Base-by-base conservation (phyloP, 2,888 invertebrate genomes). In the Hylaea fasciaria region DNA sequence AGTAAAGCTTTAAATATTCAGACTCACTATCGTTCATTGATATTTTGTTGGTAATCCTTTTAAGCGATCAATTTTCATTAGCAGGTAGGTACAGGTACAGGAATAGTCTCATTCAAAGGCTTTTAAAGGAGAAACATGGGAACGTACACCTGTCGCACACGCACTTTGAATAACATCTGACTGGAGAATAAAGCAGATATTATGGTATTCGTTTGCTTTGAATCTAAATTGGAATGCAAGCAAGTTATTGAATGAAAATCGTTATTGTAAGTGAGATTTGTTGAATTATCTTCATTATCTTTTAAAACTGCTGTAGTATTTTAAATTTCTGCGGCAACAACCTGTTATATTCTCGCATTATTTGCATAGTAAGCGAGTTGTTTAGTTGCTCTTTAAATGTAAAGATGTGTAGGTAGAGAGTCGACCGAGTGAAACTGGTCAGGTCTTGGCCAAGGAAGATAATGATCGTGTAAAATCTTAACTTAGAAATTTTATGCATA, bases 321-420 rank as follows among this genome's bases (percentile, higher is more conserved):
- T 17, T 22, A 53, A 52, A 49, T 49, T 72, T 76, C 69, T 71
- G 71, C 70, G 71, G 67, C 65, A 66, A 71, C 70, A 75, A 74
- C 75, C 75, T 72, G 77, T 65, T 66, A 60, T 62, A 64, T 60
- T 61, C 59, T 47, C 45, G 73, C 69, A 81, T 80, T 82, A 84
- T 84, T 86, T 82, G 82, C 82, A 85, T 83, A 84, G 77, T 77
- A 81, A 81, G 78, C 77, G 77, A 78, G 79, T 75, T 78, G 75
- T 78, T 82, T 80, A 79, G 80, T 76, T 79, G 73, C 77, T 82
- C 75, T 81, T 81, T 83, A 77, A 81, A 81, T 77, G 80, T 78
- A 77, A 78, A 75, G 74, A 76, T 79, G 78, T 76, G 78, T 80
- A 78, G 77, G 78, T 78, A 75, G 77, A 73, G 74, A 78, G 72